Evolutionary conservation across 2,113 vertebrate species (phyloP), one percentile per base, ranked within the genome.

Genomic region (Microtus richardsoni): DNA sequence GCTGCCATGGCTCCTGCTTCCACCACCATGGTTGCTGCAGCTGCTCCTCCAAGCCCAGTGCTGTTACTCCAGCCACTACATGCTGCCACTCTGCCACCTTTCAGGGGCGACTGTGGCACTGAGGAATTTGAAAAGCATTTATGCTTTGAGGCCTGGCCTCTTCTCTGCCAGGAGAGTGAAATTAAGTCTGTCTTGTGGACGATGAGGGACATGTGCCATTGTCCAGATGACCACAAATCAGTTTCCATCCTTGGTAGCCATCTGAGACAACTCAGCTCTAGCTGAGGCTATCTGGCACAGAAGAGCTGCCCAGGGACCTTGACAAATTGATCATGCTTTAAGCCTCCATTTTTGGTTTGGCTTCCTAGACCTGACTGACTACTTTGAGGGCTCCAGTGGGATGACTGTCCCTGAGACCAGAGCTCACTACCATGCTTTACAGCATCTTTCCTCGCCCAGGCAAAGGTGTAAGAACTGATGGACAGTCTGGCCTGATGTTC

Each of bases 401-500:
- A 96, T 6, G 14, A 3, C 7, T 54, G 19, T 66, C 80, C 36
- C n/a, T 36, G 12, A 92, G 30, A 16, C 28, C n/a, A 44, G 49
- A 89, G 58, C 39, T 39, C 75, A 47, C 22, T 73, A n/a, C 24
- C 5, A 17, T 36, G 26, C 17, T 95, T 16, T 64, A n/a, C 87
- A 71, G 41, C 7, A 41, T 41, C 26, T 66, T 66, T 52, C 7
- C 26, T 92, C 33, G 90, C 39, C 5, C 73, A 64, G 21, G 13
- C 87, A 10, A 66, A 21, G 17, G 11, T 17, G 39, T 86, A 36
- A 86, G 75, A 11, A 33, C 47, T 78, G 58, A 88, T 41, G 91
- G 41, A 71, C 36, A 93, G 36, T 74, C 49, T 93, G 64, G 16
- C 74, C 60, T 64, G 47, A 82, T n/a, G 52, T 78, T 94, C 95